A percentile compares a stretch with the other conserved stretches of the same genome.
phyloP scores from a whole-genome alignment of 2,113 vertebrate species.

The Haemorhous mexicanus region DNA sequence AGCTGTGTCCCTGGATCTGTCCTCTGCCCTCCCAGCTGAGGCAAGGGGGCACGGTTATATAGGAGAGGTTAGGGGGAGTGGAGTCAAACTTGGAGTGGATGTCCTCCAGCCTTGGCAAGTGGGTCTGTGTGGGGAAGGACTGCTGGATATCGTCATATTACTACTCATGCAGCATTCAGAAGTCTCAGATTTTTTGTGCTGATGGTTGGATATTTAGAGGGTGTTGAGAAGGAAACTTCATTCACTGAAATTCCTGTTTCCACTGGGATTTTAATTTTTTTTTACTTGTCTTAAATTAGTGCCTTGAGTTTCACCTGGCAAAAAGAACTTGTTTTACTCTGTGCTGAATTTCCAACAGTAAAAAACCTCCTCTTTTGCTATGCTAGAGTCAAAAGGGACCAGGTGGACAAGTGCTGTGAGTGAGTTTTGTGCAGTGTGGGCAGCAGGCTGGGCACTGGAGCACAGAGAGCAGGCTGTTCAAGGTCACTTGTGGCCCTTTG shows the following conservation, averaged over 20 bases:
- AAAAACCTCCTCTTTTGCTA: background rate
- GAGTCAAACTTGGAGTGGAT: accelerated
- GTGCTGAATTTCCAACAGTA: background rate
- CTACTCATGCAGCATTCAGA: background rate
- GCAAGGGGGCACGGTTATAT: accelerated
- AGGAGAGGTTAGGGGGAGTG: background rate
- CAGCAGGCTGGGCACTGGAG: background rate
- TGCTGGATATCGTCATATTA: accelerated
- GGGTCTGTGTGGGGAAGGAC: background rate
- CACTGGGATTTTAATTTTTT: background rate
- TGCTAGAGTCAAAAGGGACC: background rate
- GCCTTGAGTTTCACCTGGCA: background rate
- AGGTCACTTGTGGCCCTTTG: background rate
- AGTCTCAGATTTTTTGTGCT: background rate
- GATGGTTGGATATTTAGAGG: background rate
- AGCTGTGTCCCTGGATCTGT: background rate
- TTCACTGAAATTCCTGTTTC: constrained; percentile 17
- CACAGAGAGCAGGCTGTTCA: background rate
- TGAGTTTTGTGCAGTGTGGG: background rate
- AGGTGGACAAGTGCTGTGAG: background rate
- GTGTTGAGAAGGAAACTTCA: background rate
- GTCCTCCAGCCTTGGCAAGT: background rate
- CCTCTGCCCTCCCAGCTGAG: background rate
- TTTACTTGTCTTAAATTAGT: background rate
- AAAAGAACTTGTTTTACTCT: background rate